Base-by-base conservation (phyloP, 2,113 vertebrate species). In the Melospiza georgiana region DNA sequence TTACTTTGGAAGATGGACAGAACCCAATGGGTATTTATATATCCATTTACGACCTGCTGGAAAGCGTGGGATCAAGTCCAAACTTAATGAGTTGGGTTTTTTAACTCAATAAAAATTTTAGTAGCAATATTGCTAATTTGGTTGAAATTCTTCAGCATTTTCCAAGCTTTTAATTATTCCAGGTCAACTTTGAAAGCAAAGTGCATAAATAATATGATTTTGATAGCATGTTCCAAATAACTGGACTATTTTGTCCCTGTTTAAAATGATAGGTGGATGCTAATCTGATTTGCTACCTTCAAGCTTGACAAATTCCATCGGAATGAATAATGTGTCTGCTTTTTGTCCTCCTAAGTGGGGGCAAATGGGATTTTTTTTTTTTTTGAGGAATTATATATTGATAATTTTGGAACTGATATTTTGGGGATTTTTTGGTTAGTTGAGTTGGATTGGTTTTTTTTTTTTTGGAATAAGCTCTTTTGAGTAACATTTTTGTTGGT, bases 381-480 rank as follows among this genome's bases (percentile, higher is more conserved):
- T 11, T 39, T 69, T 72, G 2, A 21, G 6, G 6, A 44, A 58
- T 4, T 44, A 5, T 39, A 33, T 49, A 11, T 35, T 57, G 13
- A 41, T 49, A 35, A 58, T 43, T 79, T 86, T 69, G 19, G 82
- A 73, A 84, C 4, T 63, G 17, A 9, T 67, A 28, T 41, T 74
- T 35, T 7, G 7, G 9, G 5, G 2, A 0, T 2, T 20, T 46
- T 35, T 46, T 20, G 11, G 25, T 62, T 57, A 23, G 4, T 37
- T 52, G 23, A 14, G 1, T 33, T 72, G 5, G 12, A 11, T 25
- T 58, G 35, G 10, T 39, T 82, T 59, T 68, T 24, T 46, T 11
- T 44, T 82, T 59, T 68, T 24, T 46, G 8, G 59, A 68, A 69
- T 65, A 65, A 69, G 1, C 4, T 66, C 15, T 85, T 74, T 43